Evolutionary conservation across 2,888 invertebrate genomes (phyloP).

Genomic region (Phasia obesa): DNA sequence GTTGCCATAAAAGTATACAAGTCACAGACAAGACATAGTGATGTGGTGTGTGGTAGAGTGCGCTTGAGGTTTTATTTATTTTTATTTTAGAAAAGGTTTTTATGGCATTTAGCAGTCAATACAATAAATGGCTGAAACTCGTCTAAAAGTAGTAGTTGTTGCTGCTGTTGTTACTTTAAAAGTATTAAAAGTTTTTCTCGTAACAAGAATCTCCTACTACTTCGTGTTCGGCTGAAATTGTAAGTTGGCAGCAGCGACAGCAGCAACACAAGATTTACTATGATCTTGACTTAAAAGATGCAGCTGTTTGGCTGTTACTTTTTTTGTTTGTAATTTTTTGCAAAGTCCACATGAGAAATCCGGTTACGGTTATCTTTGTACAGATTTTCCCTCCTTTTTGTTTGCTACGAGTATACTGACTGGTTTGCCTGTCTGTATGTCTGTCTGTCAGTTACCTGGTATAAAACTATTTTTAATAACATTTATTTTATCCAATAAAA

Average conservation of each 20-base stretch:
- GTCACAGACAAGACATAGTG: constrained; percentile 28
- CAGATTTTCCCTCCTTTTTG: constrained; percentile 40
- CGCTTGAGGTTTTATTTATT: constrained; percentile 28
- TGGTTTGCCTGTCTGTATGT: too few relatives aligned
- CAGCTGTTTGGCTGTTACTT: constrained; percentile 39
- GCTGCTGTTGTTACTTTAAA: constrained; percentile 2
- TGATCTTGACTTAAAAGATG: constrained; percentile 27
- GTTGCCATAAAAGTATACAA: constrained; percentile 34
- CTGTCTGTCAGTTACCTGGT: constrained; percentile 20
- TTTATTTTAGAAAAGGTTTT: constrained; percentile 39
- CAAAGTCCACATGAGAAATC: constrained; percentile 57
- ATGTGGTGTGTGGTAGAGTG: constrained; percentile 23
- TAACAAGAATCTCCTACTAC: constrained; percentile 51
- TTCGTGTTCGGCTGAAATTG: neutral
- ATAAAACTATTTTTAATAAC: constrained; percentile 63
- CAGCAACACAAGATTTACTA: constrained; percentile 32
- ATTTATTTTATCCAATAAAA: constrained; percentile 38
- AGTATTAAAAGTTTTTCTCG: constrained; percentile 15
- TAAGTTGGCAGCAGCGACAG: neutral
- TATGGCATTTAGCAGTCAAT: constrained; percentile 63
- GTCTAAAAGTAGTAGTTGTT: constrained; percentile 44
- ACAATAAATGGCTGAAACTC: constrained; percentile 65
- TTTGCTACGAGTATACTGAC: constrained; percentile 28
- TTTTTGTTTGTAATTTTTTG: constrained; percentile 20
- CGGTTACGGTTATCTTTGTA: constrained; percentile 58